phyloP scores from a whole-genome alignment of 2,113 vertebrate species.

The Thymallus thymallus region DNA sequence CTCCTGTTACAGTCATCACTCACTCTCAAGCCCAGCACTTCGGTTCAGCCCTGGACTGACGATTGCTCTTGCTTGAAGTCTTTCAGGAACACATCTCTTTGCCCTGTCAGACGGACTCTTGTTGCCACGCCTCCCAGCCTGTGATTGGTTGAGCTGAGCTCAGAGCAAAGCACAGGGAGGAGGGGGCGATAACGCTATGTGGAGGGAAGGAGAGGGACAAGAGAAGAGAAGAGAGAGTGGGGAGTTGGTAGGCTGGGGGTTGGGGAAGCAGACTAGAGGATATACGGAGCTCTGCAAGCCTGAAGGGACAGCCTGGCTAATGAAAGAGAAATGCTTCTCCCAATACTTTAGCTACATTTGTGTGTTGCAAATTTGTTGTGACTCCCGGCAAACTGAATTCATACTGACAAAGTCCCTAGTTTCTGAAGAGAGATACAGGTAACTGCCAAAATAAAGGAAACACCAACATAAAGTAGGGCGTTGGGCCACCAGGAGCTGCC shows the following conservation, averaged over 20 bases:
- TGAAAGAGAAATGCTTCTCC: constrained; percentile 60
- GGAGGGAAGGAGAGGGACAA: neutral
- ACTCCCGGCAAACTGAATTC: constrained; percentile 55
- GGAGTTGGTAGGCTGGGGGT: constrained; percentile 16
- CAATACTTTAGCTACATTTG: constrained; percentile 52
- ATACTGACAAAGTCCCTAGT: constrained; percentile 48
- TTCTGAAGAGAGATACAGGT: constrained; percentile 19
- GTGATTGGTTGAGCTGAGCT: constrained; percentile 62
- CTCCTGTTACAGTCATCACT: constrained; percentile 56
- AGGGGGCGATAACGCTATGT: neutral
- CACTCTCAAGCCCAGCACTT: constrained; percentile 51
- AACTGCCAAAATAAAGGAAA: too few species aligned
- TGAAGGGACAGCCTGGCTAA: constrained; percentile 61
- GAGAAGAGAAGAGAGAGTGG: constrained; percentile 1
- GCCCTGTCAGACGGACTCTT: constrained; percentile 39
- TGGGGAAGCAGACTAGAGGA: neutral
- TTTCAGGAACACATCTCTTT: constrained; percentile 63
- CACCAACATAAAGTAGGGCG: too few species aligned
- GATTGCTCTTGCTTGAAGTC: constrained; percentile 54
- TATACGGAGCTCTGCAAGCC: constrained; percentile 41
- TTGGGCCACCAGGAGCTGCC: too few species aligned
- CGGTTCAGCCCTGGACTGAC: constrained; percentile 4
- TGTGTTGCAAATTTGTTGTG: constrained; percentile 48
- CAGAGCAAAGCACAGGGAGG: constrained; percentile 9
- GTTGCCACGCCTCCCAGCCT: constrained; percentile 54